Base-by-base conservation (phyloP, 2,888 invertebrate genomes). In the Itoplectis maculator region DNA sequence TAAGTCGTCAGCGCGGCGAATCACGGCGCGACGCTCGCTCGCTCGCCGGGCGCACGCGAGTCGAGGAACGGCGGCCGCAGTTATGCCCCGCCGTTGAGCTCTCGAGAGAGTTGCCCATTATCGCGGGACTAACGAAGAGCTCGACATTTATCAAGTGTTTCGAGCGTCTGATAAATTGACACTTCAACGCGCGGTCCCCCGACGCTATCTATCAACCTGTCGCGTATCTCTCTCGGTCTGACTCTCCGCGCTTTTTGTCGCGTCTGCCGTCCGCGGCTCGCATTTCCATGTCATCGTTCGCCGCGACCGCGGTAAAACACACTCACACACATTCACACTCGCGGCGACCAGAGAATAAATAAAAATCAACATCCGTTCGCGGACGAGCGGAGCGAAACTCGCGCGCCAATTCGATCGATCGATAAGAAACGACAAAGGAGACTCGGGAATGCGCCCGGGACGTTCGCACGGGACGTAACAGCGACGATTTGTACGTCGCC, bases 91-190 rank as follows among this genome's bases (percentile, higher is more conserved):
- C 29, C n/a, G n/a, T 15, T 61, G 29, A 29, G 20, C 35, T 69
- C 61, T 40, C 45, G 61, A 35, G 45, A 35, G 45, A 45, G 18
- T 47, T 35, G 61, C 61, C 72, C 20, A 59, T 73, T 73, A 61
- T 49, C 72, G 61, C 42, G 35, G 37, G 37, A 61, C 35, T 73
- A 73, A 61, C 70, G 59, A 72, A 56, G 70, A 61, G 40, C 45
- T 35, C 47, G 72, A 73, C 72, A 47, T 73, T 73, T 47, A 61
- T 73, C 72, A 61, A 73, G 72, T 61, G 72, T 47, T 49, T 61
- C 49, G 29, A 35, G 37, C 61, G 37, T 61, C 72, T 59, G 59
- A 47, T 61, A 49, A 73, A 59, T 73, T 61, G 72, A 47, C 72
- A 61, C 72, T 73, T 61, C 61, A 73, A 13, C 72, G 29, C n/a